Conservation (phyloP, 2,888 invertebrate genomes). For the Arrhopalites spinosus region DNA sequence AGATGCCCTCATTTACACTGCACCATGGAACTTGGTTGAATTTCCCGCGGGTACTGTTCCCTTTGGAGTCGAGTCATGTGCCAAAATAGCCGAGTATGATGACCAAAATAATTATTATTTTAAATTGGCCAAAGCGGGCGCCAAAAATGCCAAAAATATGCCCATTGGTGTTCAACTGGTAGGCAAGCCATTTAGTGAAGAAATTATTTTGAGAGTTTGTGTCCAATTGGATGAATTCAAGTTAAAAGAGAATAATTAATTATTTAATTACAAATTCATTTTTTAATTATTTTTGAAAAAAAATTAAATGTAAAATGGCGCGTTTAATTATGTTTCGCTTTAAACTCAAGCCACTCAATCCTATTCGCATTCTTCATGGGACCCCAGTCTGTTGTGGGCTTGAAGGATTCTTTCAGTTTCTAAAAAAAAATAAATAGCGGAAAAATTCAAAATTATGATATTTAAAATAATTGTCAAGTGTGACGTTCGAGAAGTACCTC, state of each 20-base stretch:
- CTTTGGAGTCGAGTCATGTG: slow-evolving; percentile 45
- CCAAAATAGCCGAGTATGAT: slow-evolving; percentile 41
- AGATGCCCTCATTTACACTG: slow-evolving; percentile 52
- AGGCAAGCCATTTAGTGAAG: slow-evolving; percentile 27
- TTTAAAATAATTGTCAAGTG: neutral
- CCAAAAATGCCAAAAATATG: slow-evolving; percentile 9
- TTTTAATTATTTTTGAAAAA: no score
- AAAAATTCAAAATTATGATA: neutral
- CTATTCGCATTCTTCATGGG: slow-evolving; percentile 16
- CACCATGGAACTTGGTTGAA: slow-evolving; percentile 31
- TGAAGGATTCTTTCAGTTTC: slow-evolving; percentile 36
- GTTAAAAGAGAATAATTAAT: no score
- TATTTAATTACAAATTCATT: no score
- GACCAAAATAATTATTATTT: slow-evolving; percentile 43
- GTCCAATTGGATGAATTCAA: slow-evolving; percentile 17
- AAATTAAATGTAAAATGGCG: no score
- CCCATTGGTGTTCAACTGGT: slow-evolving; percentile 33
- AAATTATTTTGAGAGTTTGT: slow-evolving; percentile 16
- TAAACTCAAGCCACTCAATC: slow-evolving; percentile 26
- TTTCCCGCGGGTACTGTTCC: slow-evolving; percentile 43
- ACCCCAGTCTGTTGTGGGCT: slow-evolving; percentile 38
- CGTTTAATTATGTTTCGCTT: neutral
- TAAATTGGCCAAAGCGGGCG: slow-evolving; percentile 43
- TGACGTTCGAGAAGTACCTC: slow-evolving; percentile 14
- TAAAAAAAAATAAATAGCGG: neutral